Base-by-base conservation (phyloP, 2,888 invertebrate species). In the Pterostichus madidus region DNA sequence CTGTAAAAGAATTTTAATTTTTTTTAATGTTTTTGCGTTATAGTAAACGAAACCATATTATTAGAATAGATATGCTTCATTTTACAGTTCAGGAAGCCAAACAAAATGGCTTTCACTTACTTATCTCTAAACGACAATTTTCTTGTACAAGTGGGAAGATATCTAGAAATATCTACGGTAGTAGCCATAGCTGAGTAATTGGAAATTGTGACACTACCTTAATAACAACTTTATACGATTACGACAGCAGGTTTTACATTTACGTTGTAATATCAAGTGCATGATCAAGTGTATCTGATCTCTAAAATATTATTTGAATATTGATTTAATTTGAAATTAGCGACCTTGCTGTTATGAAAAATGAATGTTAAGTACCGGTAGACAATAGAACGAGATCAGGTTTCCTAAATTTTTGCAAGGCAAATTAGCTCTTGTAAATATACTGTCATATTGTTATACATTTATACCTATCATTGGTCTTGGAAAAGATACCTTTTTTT, bases 41-140 rank as follows among this genome's bases (percentile, higher is more conserved):
- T 8, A 49, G 49, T 13, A n/a, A 49, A 49, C 49, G 49, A 49
- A 49, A 49, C 11, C 49, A 49, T 49, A n/a, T 49, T 13, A 49
- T 49, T 49, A 49, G 24, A 49, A 49, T 39, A 7, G 76, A 35
- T 56, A 76, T 53, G 32, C 32, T 56, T 75, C 75, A 32, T 75
- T 59, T 31, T 49, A 52, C 75, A 17, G 39, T 35, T 71, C 39
- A 49, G 75, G 75, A 75, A 75, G 76, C 76, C n/a, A 24, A 39
- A 53, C 76, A 76, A 76, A 76, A 76, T 76, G 76, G 76, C 76
- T 76, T 76, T 76, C 76, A 76, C 76, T 76, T 76, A 39, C 53
- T 76, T 76, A 76, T 76, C 53, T 76, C 52, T 24, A n/a, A 56
- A 56, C 76, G 76, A 76, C 76, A 76, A 76, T 76, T 76, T 76